Evolutionary conservation across 1,140 invertebrate genomes (phyloP), one percentile per base, ranked within the genome.

Genomic region (Nasonia longicornis): DNA sequence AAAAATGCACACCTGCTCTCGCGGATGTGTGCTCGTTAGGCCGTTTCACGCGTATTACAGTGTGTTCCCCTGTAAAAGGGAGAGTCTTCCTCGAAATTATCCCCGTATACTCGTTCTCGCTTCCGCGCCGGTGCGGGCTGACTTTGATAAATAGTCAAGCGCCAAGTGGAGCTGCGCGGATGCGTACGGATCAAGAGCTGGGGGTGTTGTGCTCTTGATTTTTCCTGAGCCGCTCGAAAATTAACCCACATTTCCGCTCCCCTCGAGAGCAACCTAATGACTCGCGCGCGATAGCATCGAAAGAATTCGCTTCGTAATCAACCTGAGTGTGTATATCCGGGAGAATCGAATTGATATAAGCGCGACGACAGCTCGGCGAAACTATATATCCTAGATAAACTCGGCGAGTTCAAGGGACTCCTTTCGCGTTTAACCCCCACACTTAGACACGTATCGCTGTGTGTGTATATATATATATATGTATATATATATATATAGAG

Each of bases 111-210:
- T 64, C 22, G 67, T 52, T 63, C 26, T 26, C 42, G 10, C 75
- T 12, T 58, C 52, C 66, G 20, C 45, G 35, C 38, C 10, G 64
- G 42, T 12, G 29, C 67, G 2, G 31, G 58, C 38, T 58, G 77
- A 82, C 81, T 82, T 82, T 82, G 81, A 82, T 79, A 82, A 82
- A 82, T 82, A 77, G 76, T 82, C 81, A 26, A 26, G 81, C 26
- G 31, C 66, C 29, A 45, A 35, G 48, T 22, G 77, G 63, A 42
- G 26, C 26, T 26, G 26, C 26, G 66, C 22, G 63, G 58, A 76
- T 66, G 58, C 11, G 35, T 76, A 26, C 26, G 26, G 26, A 42
- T n/a, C 38, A 29, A 66, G 58, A 52, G 35, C 20, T 20, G 42
- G n/a, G 63, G 58, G n/a, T n/a, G 52, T n/a, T 58, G 16, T 20